A percentile compares a stretch with the other conserved stretches of the same genome.
These are phyloP conservation scores for Protaetia brevitarsis DNA, from an alignment of 1,140 invertebrate species.

Conservation along the genomic window DNA sequence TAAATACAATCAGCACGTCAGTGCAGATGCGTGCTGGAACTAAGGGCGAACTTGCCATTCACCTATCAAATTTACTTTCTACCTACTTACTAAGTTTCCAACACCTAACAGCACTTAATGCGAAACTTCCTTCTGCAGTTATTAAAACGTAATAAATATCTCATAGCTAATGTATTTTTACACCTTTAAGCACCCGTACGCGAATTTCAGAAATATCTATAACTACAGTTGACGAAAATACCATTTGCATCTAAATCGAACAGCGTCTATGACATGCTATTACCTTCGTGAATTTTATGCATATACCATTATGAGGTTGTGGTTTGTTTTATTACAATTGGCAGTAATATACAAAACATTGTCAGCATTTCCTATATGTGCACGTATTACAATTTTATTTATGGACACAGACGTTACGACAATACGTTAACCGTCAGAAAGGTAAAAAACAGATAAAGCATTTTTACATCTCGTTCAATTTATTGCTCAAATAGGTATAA, in stretches of 20 bases:
- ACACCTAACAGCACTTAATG: no score
- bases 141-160: no score
- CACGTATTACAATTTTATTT: neutral
- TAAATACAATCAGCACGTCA: no score
- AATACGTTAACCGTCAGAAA: neutral
- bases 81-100: no score
- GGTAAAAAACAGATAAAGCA: neutral
- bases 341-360: neutral
- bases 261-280: neutral
- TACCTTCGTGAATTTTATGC: neutral
- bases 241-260: constrained; percentile 2
- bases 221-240: neutral
- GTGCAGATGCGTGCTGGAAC: no score
- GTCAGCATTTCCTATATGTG: neutral
- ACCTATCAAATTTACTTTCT: no score
- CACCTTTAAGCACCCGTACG: no score
- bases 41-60: no score
- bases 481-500: no score
- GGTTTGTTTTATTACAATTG: neutral
- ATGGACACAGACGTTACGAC: neutral
- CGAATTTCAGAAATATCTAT: neutral
- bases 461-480: no score
- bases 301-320: neutral
- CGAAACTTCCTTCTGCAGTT: no score
- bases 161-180: no score